Percentiles rank a stretch among this genome's conserved stretches.
Conservation (phyloP, 2,797 vertebrate species). For the Sebastes iracundus region DNA sequence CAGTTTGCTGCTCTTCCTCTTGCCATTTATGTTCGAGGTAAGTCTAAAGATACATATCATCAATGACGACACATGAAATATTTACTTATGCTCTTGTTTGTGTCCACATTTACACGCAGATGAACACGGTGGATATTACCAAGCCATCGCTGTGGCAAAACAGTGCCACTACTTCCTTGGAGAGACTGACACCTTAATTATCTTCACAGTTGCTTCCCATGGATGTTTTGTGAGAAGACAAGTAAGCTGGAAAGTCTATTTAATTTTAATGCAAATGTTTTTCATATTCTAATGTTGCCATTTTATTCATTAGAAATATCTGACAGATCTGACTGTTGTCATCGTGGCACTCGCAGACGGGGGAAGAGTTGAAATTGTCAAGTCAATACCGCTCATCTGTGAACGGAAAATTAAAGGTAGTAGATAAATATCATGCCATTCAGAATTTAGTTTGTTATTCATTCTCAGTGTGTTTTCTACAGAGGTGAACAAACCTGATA, state of each 20-base stretch:
- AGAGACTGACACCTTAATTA: constrained; percentile 37
- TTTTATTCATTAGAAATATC: constrained; percentile 31
- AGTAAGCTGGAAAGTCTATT: constrained; percentile 25
- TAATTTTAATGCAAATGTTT: not conserved
- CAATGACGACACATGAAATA: not conserved
- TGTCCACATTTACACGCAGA: constrained; percentile 32
- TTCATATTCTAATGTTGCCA: not conserved
- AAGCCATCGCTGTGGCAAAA: constrained; percentile 38
- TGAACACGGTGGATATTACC: constrained; percentile 35
- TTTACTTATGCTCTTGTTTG: not conserved
- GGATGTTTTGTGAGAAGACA: constrained; percentile 68
- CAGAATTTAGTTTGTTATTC: not conserved
- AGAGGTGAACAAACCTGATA: constrained; percentile 15
- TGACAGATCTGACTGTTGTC: constrained; percentile 46
- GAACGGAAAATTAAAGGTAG: constrained; percentile 14
- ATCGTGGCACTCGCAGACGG: constrained; percentile 22
- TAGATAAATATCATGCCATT: not conserved
- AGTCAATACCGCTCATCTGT: constrained; percentile 44
- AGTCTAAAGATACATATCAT: not conserved
- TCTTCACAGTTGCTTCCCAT: constrained; percentile 39
- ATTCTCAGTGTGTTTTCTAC: constrained; percentile 1
- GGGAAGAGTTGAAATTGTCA: constrained; percentile 27
- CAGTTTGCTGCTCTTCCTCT: constrained; percentile 39
- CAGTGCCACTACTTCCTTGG: constrained; percentile 52
- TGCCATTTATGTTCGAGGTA: constrained; percentile 55